Base-by-base conservation (phyloP, 2,113 vertebrate species). In the Aix galericulata region DNA sequence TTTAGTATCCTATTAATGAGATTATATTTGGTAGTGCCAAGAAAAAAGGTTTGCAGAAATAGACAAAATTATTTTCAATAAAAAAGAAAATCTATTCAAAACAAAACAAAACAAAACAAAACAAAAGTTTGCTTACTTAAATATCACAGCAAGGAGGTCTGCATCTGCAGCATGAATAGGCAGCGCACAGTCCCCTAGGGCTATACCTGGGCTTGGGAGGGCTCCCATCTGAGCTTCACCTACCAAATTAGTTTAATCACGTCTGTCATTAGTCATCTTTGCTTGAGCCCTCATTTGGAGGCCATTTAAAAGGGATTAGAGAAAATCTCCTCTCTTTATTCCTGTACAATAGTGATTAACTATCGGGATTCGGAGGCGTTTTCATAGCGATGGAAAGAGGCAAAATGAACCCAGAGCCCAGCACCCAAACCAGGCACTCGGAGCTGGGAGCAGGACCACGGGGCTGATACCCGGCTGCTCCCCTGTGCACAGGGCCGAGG, bases 241-340 rank as follows among this genome's bases (percentile, higher is more conserved):
- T 60, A 8, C 59, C 59, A 10, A 91, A 96, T 94, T 38, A 89
- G 58, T 90, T 95, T 74, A 89, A 79, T 89, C 78, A 17, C 34
- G 42, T 59, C 88, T 92, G 86, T 80, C 91, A 71, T 96, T 82
- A 89, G 58, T 83, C 94, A 91, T 82, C 69, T 73, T 89, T 72
- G 60, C 71, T 17, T 9, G 63, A 91, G 72, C 46, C 60, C 72
- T 94, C 89, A 80, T 96, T 91, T 94, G 78, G 81, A 94, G 80
- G 42, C 89, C 88, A 81, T 96, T 96, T 95, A 81, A 86, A 86
- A 36, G 60, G 89, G 84, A 97, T 96, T 96, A 96, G 63, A 53
- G 88, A 42, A 94, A 89, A 94, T 81, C 79, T 89, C 82, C 69
- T 44, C 78, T 88, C 89, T 82, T 67, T 52, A n/a, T 81, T 58